Conservation (phyloP, 2,113 vertebrate species). For the Aspidoscelis tigris region DNA sequence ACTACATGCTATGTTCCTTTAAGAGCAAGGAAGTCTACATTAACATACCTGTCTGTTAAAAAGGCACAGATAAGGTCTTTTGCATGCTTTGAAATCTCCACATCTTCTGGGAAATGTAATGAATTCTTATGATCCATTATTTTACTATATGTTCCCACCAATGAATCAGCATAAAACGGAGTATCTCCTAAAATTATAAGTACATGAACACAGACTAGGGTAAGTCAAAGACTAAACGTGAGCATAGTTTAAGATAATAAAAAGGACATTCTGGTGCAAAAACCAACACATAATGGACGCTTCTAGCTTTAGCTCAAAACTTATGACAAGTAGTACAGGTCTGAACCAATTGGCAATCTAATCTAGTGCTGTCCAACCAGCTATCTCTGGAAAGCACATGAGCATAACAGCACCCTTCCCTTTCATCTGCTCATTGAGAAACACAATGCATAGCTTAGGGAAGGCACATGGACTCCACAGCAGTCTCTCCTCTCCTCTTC, state of each 20-base stretch:
- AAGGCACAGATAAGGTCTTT: conserved; percentile 99
- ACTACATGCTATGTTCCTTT: background rate
- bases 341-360: too few relatives aligned
- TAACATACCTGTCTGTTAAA: conserved; percentile 91
- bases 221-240: background rate
- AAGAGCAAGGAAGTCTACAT: background rate
- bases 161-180: conserved; percentile 97
- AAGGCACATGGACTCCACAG: background rate
- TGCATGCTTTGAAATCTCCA: conserved; percentile 96
- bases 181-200: conserved; percentile 88
- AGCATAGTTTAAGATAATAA: background rate
- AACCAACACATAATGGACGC: background rate
- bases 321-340: too few relatives aligned
- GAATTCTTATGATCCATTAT: conserved; percentile 99
- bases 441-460: background rate
- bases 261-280: background rate
- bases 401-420: too few relatives aligned
- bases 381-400: too few relatives aligned
- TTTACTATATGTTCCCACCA: conserved; percentile 98
- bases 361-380: too few relatives aligned
- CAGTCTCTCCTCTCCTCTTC: background rate
- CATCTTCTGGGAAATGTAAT: conserved; percentile 94
- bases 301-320: background rate
- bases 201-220: background rate
- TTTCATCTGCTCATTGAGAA: too few relatives aligned